A percentile compares a stretch with the other conserved stretches of the same genome.
These are phyloP conservation scores for Drosophila paracracens DNA, from an alignment of 2,888 invertebrate genomes.

Conservation along the genomic window DNA sequence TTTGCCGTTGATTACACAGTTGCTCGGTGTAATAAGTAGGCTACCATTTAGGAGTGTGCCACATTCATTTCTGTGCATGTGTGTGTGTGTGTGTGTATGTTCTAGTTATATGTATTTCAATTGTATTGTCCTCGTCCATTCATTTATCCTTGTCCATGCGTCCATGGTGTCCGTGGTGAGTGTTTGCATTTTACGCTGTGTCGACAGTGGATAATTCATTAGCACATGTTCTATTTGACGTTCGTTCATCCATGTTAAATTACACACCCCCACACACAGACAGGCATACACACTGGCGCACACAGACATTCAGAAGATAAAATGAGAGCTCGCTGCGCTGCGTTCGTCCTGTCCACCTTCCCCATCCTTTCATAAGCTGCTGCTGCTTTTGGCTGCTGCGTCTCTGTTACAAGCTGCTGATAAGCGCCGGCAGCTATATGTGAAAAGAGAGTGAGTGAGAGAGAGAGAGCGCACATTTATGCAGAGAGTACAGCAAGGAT, in stretches of 20 bases:
- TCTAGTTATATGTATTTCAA: constrained; percentile 10
- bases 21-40: constrained; percentile 44
- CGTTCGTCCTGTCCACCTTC: constrained; percentile 27
- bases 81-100: constrained; percentile 4
- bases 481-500: constrained; percentile 45
- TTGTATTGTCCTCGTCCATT: constrained; percentile 24
- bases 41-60: constrained; percentile 51
- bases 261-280: constrained; percentile 31
- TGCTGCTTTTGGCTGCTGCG: constrained; percentile 62
- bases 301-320: constrained; percentile 9
- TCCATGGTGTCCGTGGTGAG: constrained; percentile 56
- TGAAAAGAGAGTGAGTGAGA: constrained; percentile 15
- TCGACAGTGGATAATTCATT: constrained; percentile 77
- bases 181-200: constrained; percentile 75
- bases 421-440: constrained; percentile 25
- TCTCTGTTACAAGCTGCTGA: constrained; percentile 64
- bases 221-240: constrained; percentile 79
- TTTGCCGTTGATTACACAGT: constrained; percentile 41
- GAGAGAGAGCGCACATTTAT: constrained; percentile 4
- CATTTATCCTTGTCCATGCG: constrained; percentile 35
- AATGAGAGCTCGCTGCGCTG: constrained; percentile 20
- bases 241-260: constrained; percentile 72
- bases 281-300: neutral
- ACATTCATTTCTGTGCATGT: constrained; percentile 23
- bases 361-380: constrained; percentile 6